Conservation (phyloP, 2,797 vertebrate species). For the Parauchenoglanis punctatus region DNA sequence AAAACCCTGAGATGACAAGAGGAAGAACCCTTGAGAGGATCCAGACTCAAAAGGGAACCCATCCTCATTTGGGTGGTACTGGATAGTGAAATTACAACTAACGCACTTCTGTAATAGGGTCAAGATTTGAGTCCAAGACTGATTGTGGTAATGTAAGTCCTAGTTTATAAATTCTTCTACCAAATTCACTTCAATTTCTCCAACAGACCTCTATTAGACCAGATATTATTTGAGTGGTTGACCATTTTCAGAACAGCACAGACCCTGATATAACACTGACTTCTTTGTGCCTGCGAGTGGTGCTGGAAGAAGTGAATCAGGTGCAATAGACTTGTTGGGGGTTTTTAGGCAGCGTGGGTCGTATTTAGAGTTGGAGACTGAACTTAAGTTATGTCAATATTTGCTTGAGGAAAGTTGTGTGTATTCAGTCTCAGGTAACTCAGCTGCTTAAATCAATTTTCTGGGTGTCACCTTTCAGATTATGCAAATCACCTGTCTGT, state of each 20-base stretch:
- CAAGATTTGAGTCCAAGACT: too few species aligned
- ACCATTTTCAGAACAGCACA: neutral
- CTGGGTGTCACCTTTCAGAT: neutral
- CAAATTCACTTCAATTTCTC: neutral
- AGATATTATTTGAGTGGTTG: neutral
- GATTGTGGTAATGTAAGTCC: too few species aligned
- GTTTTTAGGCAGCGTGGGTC: neutral
- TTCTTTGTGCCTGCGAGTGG: neutral
- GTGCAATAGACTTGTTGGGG: neutral
- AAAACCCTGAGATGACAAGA: too few species aligned
- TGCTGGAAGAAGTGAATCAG: neutral
- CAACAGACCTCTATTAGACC: neutral
- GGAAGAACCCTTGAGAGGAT: too few species aligned
- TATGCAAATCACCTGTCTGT: neutral
- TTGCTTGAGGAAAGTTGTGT: neutral
- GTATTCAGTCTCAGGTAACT: neutral
- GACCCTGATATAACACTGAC: neutral
- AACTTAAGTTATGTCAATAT: constrained; percentile 7
- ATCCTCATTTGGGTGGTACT: too few species aligned
- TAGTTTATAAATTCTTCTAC: neutral
- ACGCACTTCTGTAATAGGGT: too few species aligned
- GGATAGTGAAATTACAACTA: too few species aligned
- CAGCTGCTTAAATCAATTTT: neutral
- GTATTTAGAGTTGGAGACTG: neutral
- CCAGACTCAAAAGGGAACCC: too few species aligned